Evolutionary conservation across 2,113 vertebrate genomes (phyloP), one percentile per base, ranked within the genome.

Genomic region (Ceyx melanurus): DNA sequence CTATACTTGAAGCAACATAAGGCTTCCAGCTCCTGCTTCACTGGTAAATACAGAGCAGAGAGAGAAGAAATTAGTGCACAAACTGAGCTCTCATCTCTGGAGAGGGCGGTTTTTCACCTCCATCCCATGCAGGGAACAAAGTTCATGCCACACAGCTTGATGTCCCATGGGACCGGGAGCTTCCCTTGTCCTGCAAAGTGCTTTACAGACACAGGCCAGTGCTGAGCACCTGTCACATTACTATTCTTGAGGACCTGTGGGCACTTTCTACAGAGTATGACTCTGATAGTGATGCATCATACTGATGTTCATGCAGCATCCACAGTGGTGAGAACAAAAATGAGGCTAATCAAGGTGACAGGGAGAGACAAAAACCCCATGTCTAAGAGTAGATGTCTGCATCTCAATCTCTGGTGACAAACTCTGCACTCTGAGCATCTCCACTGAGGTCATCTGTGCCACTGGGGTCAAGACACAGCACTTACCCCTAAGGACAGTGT

Each of bases 321-420:
- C 6, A 2, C 4, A 1, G 28, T 20, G 20, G 66, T 50, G 37
- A 56, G 28, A 77, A n/a, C 16, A 66, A 56, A 68, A 75, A 53
- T 10, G 0, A 64, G 77, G 45, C 28, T 43, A 40, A 46, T 64
- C 33, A 35, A 25, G 56, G 60, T 5, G 5, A 5, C 3, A 9
- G 9, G 35, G 29, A 20, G 29, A 20, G 23, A 51, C 0, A 0
- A 35, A 20, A 50, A 5, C 21, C 53, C 28, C 1, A 0, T 26
- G n/a, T 45, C 33, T 33, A 22, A 29, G 53, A 82, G n/a, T 21
- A 78, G 40, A 22, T 0, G 42, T 31, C 31, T 62, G 46, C 9
- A 1, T 26, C 57, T 75, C 15, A 3, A 6, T 15, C 37, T 29
- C 43, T 67, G 82, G 48, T 64, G 86, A 56, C 76, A 86, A 86